Evolutionary conservation across 2,113 vertebrate species (phyloP), one percentile per base, ranked within the genome.

Genomic region (Noctilio leporinus): DNA sequence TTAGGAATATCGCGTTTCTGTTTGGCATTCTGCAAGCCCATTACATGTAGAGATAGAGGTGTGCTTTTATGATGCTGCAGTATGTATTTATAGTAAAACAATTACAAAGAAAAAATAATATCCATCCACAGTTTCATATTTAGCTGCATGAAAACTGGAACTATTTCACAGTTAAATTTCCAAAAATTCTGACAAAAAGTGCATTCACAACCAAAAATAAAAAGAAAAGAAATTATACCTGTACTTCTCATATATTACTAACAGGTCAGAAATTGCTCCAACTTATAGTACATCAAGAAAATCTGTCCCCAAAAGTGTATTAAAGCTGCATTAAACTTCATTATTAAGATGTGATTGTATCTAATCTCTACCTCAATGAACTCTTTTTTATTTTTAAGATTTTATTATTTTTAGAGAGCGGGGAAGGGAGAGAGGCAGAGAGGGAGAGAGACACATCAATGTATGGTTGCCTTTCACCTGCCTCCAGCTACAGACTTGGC

Each of bases 1-100:
- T 73, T 78, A 92, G 4, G 16, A 85, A 81, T 95, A 86, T 64
- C 95, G n/a, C 15, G 73, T 95, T 85, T 77, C 65, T 85, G 11
- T 51, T 88, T 96, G 19, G 47, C 51, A 92, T 95, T 93, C 59
- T 82, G 28, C 14, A 90, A 51, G 5, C 24, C 17, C 10, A 33
- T 15, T 92, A 47, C 14, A 64, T 40, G 53, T 43, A 70, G 47
- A 93, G 87, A 78, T 53, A 94, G n/a, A 78, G 3, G 40, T 57
- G 6, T 35, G 20, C 20, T 1, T 49, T 70, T 94, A 53, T 76
- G 10, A 86, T 33, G 35, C 22, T 43, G 9, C 16, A 40, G 0
- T 51, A 76, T 72, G 16, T 40, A 89, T 49, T 86, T 59, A 4
- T 65, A 95, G 73, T 93, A 64, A 91, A 81, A 94, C 5, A 73